A percentile compares a stretch with the other conserved stretches of the same genome.
These are phyloP conservation scores for Patella depressa DNA, from an alignment of 2,888 invertebrate genomes.

Conservation along the genomic window DNA sequence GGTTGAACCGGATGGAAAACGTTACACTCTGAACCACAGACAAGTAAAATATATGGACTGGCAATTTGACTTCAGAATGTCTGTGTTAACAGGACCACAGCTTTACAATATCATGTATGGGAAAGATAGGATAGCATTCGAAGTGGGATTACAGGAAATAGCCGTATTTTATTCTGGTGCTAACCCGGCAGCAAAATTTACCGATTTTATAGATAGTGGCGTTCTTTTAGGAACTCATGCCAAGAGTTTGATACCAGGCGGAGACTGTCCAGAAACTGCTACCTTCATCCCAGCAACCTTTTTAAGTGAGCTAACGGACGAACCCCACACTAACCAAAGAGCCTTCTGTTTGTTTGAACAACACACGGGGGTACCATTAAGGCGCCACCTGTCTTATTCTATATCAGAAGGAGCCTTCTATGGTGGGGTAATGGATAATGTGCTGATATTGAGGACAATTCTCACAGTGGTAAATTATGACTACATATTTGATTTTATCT, in stretches of 20 bases:
- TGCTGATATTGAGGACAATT: slow-evolving; percentile 52
- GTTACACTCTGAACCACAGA: slow-evolving; percentile 54
- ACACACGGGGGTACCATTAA: slow-evolving; percentile 55
- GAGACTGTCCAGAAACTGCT: slow-evolving; percentile 61
- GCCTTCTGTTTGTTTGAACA: slow-evolving; percentile 63
- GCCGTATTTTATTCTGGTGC: slow-evolving; percentile 55
- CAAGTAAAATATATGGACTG: slow-evolving; percentile 60
- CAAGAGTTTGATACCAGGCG: slow-evolving; percentile 52
- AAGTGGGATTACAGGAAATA: slow-evolving; percentile 61
- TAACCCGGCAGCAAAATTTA: slow-evolving; percentile 42
- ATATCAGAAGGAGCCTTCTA: slow-evolving; percentile 40
- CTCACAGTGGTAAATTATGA: slow-evolving; percentile 59
- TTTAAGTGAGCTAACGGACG: slow-evolving; percentile 28
- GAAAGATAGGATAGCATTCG: slow-evolving; percentile 61
- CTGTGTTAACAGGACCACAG: slow-evolving; percentile 53
- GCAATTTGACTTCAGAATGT: slow-evolving; percentile 59
- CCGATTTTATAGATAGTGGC: slow-evolving; percentile 54
- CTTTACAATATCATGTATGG: slow-evolving; percentile 55
- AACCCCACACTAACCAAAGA: slow-evolving; percentile 27
- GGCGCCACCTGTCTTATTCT: slow-evolving; percentile 49
- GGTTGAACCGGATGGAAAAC: slow-evolving; percentile 60
- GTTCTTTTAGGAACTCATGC: slow-evolving; percentile 47
- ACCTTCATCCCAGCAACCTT: slow-evolving; percentile 43
- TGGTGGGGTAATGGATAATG: slow-evolving; percentile 52
- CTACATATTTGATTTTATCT: slow-evolving; percentile 62